Percentiles rank a stretch among this genome's conserved stretches.
These are phyloP conservation scores for Candidula unifasciata DNA, from an alignment of 2,888 invertebrate genomes.

Conservation along the genomic window DNA sequence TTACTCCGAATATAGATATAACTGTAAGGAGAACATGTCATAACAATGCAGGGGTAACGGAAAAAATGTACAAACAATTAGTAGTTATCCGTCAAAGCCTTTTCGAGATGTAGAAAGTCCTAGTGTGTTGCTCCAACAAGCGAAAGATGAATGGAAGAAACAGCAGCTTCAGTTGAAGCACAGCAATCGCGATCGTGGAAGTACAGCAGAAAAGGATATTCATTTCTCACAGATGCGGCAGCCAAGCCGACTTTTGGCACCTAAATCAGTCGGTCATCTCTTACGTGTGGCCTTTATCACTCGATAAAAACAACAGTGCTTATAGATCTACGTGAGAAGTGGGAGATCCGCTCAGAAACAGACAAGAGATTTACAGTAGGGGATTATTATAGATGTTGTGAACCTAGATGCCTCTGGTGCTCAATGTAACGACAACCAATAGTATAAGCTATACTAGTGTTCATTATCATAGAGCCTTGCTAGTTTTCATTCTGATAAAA, in stretches of 20 bases:
- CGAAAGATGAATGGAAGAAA: slow-evolving; percentile 16
- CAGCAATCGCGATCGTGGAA: neutral
- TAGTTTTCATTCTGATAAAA: neutral
- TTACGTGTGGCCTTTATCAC: no score
- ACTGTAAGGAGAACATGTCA: neutral
- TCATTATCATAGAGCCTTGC: neutral
- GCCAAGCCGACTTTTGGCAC: neutral
- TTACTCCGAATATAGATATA: neutral
- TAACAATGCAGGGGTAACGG: neutral
- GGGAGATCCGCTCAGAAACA: neutral
- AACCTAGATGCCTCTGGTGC: neutral
- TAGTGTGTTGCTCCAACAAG: slow-evolving; percentile 23
- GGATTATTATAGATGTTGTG: neutral
- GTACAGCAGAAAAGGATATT: neutral
- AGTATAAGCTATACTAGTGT: neutral
- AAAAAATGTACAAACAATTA: neutral
- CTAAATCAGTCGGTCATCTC: no score
- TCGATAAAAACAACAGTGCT: no score
- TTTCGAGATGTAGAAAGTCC: neutral
- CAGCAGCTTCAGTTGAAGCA: neutral
- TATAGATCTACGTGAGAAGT: neutral
- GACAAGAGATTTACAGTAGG: neutral
- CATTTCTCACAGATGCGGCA: neutral
- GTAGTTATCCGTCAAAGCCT: neutral
- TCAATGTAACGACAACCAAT: neutral